These are phyloP conservation scores for Autographa pulchrina DNA, from an alignment of 2,888 invertebrate species.

Conservation along the genomic window DNA sequence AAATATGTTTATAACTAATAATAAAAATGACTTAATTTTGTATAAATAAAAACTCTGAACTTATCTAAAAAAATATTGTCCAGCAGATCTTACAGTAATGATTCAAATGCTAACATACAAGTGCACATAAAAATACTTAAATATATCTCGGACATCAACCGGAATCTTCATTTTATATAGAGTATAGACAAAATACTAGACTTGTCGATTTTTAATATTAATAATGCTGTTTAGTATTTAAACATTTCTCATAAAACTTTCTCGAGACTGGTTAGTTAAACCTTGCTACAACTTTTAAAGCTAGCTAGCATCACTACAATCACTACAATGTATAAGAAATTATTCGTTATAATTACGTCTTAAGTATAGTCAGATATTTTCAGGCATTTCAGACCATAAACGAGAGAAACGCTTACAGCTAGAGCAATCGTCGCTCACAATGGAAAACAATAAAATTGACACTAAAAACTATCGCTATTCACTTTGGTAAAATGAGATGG, in stretches of 20 bases:
- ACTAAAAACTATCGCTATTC: not conserved
- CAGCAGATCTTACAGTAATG: not conserved
- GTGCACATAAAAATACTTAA: not conserved
- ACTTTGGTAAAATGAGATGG: not conserved
- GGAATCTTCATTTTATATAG: not conserved
- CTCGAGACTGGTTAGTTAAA: not conserved
- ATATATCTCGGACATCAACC: not conserved
- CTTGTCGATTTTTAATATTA: not conserved
- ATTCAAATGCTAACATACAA: not conserved
- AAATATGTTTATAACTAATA: not conserved
- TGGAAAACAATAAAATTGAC: not conserved
- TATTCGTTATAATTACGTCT: not conserved
- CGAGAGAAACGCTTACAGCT: not conserved
- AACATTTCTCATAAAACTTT: not conserved
- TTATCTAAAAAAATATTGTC: constrained; percentile 3
- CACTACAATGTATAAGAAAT: not conserved
- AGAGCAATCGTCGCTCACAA: not conserved
- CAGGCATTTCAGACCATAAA: not conserved
- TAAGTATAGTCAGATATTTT: not conserved
- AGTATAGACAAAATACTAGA: not conserved
- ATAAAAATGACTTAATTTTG: not conserved
- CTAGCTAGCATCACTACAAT: not conserved
- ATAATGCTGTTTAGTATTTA: not conserved
- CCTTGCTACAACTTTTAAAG: not conserved
- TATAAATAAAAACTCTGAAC: constrained; percentile 5